Conservation (phyloP, 2,888 invertebrate genomes). For the Ecliptopera silaceata region DNA sequence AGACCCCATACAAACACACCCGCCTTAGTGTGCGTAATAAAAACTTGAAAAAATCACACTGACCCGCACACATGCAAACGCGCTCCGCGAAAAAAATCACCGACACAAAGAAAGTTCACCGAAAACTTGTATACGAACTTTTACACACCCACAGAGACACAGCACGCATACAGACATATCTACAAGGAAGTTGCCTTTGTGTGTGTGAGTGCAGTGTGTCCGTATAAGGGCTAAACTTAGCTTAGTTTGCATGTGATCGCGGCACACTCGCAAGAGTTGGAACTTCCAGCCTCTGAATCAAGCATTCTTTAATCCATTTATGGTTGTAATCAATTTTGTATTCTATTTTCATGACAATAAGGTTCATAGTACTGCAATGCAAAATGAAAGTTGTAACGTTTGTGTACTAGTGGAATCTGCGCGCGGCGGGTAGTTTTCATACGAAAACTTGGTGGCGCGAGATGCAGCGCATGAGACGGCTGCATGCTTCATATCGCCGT, state of each 20-base stretch:
- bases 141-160: slow-evolving; percentile 58
- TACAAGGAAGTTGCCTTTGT: slow-evolving; percentile 62
- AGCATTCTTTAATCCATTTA: slow-evolving; percentile 30
- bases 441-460: slow-evolving; percentile 76
- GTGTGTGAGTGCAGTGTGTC: slow-evolving; percentile 69
- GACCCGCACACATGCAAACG: slow-evolving; percentile 70
- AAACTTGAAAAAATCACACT: slow-evolving; percentile 80
- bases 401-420: slow-evolving; percentile 48
- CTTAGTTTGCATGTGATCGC: slow-evolving; percentile 59
- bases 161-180: slow-evolving; percentile 44
- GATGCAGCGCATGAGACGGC: slow-evolving; percentile 67
- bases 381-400: slow-evolving; percentile 44
- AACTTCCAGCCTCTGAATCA: slow-evolving; percentile 39
- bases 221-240: slow-evolving; percentile 75
- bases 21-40: slow-evolving; percentile 61
- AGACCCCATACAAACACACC: slow-evolving; percentile 56
- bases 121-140: slow-evolving; percentile 81
- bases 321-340: slow-evolving; percentile 11
- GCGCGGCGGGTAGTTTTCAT: slow-evolving; percentile 81
- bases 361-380: slow-evolving; percentile 29
- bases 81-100: slow-evolving; percentile 79
- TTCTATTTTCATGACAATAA: slow-evolving; percentile 3
- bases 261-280: slow-evolving; percentile 73
- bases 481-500: slow-evolving; percentile 49
- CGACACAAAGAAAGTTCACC: slow-evolving; percentile 82